phyloP scores from a whole-genome alignment of 1,140 invertebrate species.

The Magallana angulata region DNA sequence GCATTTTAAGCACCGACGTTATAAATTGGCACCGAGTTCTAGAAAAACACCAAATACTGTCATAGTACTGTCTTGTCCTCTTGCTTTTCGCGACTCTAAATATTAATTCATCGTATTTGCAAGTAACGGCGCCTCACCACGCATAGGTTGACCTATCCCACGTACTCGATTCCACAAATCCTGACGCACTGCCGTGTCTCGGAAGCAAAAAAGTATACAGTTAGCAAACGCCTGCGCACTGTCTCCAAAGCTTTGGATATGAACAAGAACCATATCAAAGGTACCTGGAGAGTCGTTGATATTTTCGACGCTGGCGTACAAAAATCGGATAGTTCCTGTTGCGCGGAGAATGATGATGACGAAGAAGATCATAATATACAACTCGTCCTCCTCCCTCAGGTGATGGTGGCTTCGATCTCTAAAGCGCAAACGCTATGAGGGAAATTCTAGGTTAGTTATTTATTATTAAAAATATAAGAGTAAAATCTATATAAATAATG shows the following conservation, averaged over 20 bases:
- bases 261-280: conserved; percentile 44
- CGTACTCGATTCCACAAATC: conserved; percentile 4
- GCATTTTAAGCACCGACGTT: too few species aligned
- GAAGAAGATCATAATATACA: conserved; percentile 45
- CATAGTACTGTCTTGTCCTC: too few species aligned
- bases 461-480: too few species aligned
- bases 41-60: too few species aligned
- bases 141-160: not conserved
- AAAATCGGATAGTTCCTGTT: conserved; percentile 53
- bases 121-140: not conserved
- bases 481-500: too few species aligned
- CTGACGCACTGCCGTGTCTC: conserved; percentile 46
- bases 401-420: not conserved
- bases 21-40: too few species aligned
- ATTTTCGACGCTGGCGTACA: not conserved
- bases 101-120: not conserved
- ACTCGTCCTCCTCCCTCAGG: conserved; percentile 51
- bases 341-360: conserved; percentile 52
- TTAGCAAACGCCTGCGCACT: conserved; percentile 58
- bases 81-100: too few species aligned
- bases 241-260: conserved; percentile 58
- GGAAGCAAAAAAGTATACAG: conserved; percentile 58
- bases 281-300: not conserved
- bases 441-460: not conserved
- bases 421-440: not conserved